These are phyloP conservation scores for Hipposideros larvatus DNA, from an alignment of 2,797 vertebrate genomes.

Conservation along the genomic window DNA sequence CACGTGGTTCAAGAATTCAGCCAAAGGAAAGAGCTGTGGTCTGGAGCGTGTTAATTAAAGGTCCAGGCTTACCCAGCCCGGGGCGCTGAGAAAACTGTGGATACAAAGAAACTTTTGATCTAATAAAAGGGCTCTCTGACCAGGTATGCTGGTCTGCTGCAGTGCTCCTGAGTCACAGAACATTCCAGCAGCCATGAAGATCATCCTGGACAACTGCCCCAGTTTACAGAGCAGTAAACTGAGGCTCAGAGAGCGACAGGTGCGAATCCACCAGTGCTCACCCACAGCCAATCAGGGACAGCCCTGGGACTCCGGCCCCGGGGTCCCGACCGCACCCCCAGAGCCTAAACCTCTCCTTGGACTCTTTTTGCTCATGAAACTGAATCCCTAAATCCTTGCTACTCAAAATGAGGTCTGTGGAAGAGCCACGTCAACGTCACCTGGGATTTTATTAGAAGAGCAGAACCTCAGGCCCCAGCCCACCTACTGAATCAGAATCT, in stretches of 20 bases:
- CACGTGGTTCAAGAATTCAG: background rate
- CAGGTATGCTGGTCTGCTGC: background rate
- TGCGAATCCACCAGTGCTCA: accelerated
- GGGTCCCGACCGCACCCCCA: background rate
- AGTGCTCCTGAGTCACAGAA: background rate
- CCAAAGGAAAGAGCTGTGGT: background rate
- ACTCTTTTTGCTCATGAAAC: background rate
- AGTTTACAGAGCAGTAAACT: background rate
- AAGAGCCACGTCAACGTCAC: background rate
- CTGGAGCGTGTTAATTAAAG: accelerated
- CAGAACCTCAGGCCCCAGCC: background rate
- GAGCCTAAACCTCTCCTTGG: background rate
- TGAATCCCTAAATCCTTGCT: background rate
- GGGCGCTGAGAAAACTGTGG: background rate
- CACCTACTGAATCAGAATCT: background rate
- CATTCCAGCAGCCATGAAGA: background rate
- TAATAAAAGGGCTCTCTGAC: background rate
- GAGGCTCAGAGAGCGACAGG: background rate
- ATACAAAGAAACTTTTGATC: accelerated
- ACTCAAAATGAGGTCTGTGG: accelerated
- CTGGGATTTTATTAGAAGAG: background rate
- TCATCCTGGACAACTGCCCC: background rate
- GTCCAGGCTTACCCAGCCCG: accelerated
- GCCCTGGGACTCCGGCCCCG: background rate
- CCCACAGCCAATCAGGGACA: background rate